phyloP scores from a whole-genome alignment of 2,888 invertebrate genomes.

The Sphinx pinastri region DNA sequence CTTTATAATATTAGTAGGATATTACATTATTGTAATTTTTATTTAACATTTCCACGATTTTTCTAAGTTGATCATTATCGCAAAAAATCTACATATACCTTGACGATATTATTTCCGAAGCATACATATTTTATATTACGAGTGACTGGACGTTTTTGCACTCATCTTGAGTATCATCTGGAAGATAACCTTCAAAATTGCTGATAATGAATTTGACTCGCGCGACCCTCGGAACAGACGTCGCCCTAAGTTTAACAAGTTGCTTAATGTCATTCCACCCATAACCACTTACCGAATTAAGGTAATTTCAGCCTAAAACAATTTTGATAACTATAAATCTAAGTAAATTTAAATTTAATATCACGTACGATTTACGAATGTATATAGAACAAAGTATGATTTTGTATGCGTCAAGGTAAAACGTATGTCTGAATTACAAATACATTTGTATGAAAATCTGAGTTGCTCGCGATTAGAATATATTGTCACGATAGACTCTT shows the following conservation, averaged over 20 bases:
- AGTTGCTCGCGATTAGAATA: too few relatives aligned
- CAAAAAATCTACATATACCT: not conserved
- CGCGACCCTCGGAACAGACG: slow-evolving; percentile 6
- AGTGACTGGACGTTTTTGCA: not conserved
- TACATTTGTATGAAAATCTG: too few relatives aligned
- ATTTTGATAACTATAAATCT: not conserved
- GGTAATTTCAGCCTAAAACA: not conserved
- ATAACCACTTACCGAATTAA: slow-evolving; percentile 3
- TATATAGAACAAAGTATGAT: too few relatives aligned
- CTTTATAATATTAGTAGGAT: too few relatives aligned
- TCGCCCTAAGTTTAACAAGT: not conserved
- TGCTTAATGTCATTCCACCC: slow-evolving; percentile 22
- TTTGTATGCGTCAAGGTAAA: too few relatives aligned
- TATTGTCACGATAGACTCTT: too few relatives aligned
- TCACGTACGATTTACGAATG: too few relatives aligned
- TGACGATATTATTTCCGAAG: too few relatives aligned
- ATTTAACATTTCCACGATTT: too few relatives aligned
- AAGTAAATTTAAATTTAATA: too few relatives aligned
- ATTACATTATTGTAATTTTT: too few relatives aligned
- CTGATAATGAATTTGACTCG: slow-evolving; percentile 17
- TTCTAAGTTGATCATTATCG: not conserved
- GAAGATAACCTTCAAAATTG: slow-evolving; percentile 16
- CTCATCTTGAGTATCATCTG: not conserved
- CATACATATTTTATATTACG: not conserved
- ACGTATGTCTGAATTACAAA: too few relatives aligned